phyloP scores from a whole-genome alignment of 2,888 invertebrate genomes.

The Busseola fusca region DNA sequence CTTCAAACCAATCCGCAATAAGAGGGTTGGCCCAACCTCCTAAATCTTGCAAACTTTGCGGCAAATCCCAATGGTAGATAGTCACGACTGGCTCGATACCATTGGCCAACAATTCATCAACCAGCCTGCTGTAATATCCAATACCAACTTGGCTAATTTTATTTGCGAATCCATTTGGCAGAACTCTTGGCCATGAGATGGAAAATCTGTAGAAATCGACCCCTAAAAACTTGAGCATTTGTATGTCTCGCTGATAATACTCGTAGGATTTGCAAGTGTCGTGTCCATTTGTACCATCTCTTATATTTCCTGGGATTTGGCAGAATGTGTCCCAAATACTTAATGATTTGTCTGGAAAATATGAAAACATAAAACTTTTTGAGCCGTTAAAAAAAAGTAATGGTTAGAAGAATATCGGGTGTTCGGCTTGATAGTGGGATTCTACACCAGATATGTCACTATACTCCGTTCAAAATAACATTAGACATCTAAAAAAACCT shows the following conservation, averaged over 20 bases:
- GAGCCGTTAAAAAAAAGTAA: too few species aligned
- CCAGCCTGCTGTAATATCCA: conserved; percentile 90
- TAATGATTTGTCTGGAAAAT: conserved; percentile 48
- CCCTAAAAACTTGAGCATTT: conserved; percentile 81
- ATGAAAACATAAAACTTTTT: too few species aligned
- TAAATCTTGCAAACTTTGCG: conserved; percentile 86
- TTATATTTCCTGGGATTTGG: conserved; percentile 77
- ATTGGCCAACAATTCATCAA: conserved; percentile 89
- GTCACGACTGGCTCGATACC: conserved; percentile 90
- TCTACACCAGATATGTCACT: too few species aligned
- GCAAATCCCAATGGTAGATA: conserved; percentile 89
- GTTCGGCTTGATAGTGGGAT: too few species aligned
- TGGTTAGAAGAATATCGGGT: too few species aligned
- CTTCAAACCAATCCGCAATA: conserved; percentile 84
- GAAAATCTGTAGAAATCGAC: conserved; percentile 89
- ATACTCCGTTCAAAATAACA: too few species aligned
- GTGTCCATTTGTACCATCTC: conserved; percentile 88
- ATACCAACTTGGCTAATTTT: conserved; percentile 89
- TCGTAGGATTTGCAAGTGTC: conserved; percentile 90
- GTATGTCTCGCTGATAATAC: conserved; percentile 88
- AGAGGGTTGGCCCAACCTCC: conserved; percentile 88
- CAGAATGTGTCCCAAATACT: too few species aligned
- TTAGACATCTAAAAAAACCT: too few species aligned
- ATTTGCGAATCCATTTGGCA: conserved; percentile 88
- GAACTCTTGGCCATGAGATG: conserved; percentile 90